Evolutionary conservation across 2,113 vertebrate genomes (phyloP), one percentile per base, ranked within the genome.

Genomic region (Irena cyanogastra): DNA sequence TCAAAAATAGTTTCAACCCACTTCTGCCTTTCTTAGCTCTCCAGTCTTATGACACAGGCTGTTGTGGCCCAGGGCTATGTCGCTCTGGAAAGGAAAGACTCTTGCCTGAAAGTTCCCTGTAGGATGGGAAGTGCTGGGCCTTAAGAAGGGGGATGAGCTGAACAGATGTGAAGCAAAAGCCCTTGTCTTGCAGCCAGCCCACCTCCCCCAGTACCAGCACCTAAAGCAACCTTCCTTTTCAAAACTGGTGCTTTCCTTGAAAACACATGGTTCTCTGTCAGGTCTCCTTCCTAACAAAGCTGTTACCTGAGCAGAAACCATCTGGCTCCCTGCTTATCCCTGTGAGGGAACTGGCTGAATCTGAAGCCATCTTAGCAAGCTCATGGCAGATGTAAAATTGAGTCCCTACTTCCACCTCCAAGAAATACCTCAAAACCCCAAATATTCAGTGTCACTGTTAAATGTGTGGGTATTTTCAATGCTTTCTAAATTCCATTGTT

Each of bases 1-100:
- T 76, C 89, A 97, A 95, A 96, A 97, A 95, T 91, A 93, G 84
- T 87, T 95, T 64, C 68, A 80, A 85, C 94, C 94, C 74, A 92
- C 68, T 95, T 96, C 66, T 95, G 57, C 63, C 15, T 89, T 90
- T 86, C 88, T 85, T 86, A 88, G 70, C 53, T 83, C 49, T 76
- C 28, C 3, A 3, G 31, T 93, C 71, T 80, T 88, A 61, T 69
- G 84, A 75, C 39, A 70, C 56, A 92, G 54, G 14, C 33, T 89
- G 12, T 57, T 69, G 61, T 42, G 57, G 30, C 42, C 50, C 42
- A 61, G 68, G 57, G 26, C 39, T 82, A 22, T 37, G 59, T 52
- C 0, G 0, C 9, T 56, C 26, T 87, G 41, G 44, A 82, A 82
- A 42, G 61, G 14, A 45, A 68, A 77, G 80, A 35, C 30, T 83